These are phyloP conservation scores for Megaptera novaeangliae DNA, from an alignment of 2,113 vertebrate species.

Conservation along the genomic window DNA sequence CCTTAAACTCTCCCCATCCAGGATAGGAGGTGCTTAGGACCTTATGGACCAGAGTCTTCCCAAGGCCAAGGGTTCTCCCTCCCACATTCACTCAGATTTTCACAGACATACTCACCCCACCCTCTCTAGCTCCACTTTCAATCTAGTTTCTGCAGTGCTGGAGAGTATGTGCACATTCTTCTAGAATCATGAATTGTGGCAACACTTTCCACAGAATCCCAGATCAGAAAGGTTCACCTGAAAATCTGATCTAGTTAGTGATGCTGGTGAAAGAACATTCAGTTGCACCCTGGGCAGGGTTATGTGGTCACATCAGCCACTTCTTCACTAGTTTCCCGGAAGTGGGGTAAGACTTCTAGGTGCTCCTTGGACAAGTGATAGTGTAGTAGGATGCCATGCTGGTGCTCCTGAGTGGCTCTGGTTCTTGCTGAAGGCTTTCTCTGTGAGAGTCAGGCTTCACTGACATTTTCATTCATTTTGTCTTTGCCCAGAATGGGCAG, in stretches of 20 bases:
- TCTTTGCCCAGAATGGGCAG: conserved; percentile 1
- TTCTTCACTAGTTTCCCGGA: not conserved
- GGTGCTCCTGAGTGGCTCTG: not conserved
- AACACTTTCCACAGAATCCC: not conserved
- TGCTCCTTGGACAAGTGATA: not conserved
- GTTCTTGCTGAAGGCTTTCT: not conserved
- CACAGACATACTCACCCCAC: not conserved
- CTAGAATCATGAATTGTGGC: not conserved
- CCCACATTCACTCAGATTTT: not conserved
- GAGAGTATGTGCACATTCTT: not conserved
- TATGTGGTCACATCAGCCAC: not conserved
- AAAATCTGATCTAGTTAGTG: not conserved
- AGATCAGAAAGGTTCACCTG: not conserved
- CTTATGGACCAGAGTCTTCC: not conserved
- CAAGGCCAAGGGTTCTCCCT: not conserved
- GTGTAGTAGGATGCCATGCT: not conserved
- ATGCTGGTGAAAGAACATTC: not conserved
- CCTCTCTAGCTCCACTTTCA: not conserved
- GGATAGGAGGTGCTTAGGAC: not conserved
- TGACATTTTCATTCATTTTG: not conserved
- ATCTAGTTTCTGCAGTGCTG: not conserved
- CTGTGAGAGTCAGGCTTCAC: not conserved
- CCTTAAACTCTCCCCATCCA: not conserved
- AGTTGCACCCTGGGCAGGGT: not conserved
- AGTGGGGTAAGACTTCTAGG: not conserved